These are phyloP conservation scores for Bolinopsis microptera DNA, from an alignment of 37 sponge, comb jelly and placozoan genomes.

Conservation along the genomic window DNA sequence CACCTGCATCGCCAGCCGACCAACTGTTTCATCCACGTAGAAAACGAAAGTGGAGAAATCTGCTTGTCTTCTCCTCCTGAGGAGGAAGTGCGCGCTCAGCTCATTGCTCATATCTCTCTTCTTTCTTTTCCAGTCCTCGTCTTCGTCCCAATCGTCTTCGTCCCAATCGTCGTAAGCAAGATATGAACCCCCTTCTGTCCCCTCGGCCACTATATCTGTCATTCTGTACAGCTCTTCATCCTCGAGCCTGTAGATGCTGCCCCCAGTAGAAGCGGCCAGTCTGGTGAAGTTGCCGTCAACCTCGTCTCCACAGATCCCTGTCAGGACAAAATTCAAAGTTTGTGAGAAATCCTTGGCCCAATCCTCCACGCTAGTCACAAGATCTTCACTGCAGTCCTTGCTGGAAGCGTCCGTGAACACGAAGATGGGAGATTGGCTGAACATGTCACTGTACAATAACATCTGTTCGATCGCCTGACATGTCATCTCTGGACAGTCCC, in stretches of 20 bases:
- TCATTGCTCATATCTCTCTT: background rate
- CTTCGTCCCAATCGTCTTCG: background rate
- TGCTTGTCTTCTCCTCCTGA: background rate
- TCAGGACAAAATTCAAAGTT: constrained; percentile 18
- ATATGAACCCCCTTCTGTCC: background rate
- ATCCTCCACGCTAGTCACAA: background rate
- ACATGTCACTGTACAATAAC: background rate
- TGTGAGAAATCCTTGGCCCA: background rate
- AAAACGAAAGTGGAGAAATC: background rate
- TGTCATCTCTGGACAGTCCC: constrained; percentile 38
- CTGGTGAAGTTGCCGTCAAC: constrained; percentile 48
- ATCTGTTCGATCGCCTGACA: background rate
- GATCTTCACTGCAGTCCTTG: constrained; percentile 8
- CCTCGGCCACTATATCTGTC: background rate
- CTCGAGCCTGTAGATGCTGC: constrained; percentile 9
- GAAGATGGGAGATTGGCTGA: background rate
- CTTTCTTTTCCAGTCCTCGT: background rate
- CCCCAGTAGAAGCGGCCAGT: background rate
- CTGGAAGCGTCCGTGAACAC: constrained; percentile 52
- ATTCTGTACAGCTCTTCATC: background rate
- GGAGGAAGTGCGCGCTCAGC: background rate
- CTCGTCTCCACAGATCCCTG: constrained; percentile 6
- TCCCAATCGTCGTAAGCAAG: background rate
- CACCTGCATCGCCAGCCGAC: background rate
- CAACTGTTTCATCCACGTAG: constrained; percentile 56